A percentile compares a stretch with the other conserved stretches of the same genome.
Conservation (phyloP, 2,888 invertebrate species). For the Parasteatoda lunata region DNA sequence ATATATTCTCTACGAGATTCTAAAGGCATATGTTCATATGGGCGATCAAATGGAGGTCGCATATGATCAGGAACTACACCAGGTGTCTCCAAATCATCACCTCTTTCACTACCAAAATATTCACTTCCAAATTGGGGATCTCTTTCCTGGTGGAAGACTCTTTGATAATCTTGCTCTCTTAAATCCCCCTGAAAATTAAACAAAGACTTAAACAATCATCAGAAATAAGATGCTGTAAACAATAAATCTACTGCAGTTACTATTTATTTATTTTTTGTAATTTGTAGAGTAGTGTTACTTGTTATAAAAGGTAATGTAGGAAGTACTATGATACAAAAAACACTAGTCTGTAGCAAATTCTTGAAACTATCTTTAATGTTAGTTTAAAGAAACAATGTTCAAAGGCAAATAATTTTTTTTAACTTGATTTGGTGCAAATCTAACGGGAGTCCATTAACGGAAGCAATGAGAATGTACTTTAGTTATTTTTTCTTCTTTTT, state of each 20-base stretch:
- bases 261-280: neutral
- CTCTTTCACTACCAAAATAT: slow-evolving; percentile 68
- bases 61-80: slow-evolving; percentile 42
- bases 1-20: slow-evolving; percentile 61
- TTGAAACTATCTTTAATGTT: no score
- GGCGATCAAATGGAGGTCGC: slow-evolving; percentile 52
- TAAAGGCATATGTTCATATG: slow-evolving; percentile 55
- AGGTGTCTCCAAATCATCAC: slow-evolving; percentile 62
- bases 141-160: slow-evolving; percentile 74
- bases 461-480: no score
- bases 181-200: slow-evolving; percentile 71
- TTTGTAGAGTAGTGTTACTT: neutral
- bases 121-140: slow-evolving; percentile 63
- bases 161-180: slow-evolving; percentile 72
- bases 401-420: no score
- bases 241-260: neutral
- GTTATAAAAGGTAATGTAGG: no score
- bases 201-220: neutral
- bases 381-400: no score
- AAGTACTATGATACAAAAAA: no score
- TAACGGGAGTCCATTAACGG: no score
- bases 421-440: no score
- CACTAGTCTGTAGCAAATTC: no score
- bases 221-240: neutral
- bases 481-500: no score